A percentile compares a stretch with the other conserved stretches of the same genome.
Evolutionary conservation across 2,113 vertebrate species (phyloP).

Genomic region (Scomber colias): DNA sequence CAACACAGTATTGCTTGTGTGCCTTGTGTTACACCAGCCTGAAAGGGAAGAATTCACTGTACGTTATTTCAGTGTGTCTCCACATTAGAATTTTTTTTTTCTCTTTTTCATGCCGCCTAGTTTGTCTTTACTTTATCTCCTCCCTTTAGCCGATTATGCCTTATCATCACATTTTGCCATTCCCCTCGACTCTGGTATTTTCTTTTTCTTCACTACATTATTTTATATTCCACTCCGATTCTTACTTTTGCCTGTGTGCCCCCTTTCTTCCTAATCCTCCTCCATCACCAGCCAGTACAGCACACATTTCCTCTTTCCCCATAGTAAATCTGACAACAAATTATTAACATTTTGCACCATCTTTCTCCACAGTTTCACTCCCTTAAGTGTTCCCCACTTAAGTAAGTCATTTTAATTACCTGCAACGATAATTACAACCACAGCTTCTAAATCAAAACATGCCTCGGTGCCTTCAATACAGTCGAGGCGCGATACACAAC

Average conservation of each 20-base stretch:
- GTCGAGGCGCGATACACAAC: constrained; percentile 12
- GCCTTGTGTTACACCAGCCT: background rate
- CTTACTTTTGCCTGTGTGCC: background rate
- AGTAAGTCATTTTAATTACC: background rate
- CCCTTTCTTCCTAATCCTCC: background rate
- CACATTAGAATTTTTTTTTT: background rate
- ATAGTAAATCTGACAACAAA: background rate
- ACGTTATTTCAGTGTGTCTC: background rate
- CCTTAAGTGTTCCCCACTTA: background rate
- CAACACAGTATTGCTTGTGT: background rate
- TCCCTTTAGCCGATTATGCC: constrained; percentile 11
- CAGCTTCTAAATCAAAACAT: constrained; percentile 21
- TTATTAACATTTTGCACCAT: background rate
- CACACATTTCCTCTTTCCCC: background rate
- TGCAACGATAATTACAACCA: constrained; percentile 14
- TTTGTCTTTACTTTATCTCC: constrained; percentile 45
- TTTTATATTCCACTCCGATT: constrained; percentile 21
- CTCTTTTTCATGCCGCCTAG: background rate
- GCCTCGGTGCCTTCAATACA: background rate
- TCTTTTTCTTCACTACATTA: constrained; percentile 11
- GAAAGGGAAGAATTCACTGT: background rate
- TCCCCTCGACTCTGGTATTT: constrained; percentile 16
- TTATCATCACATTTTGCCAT: constrained; percentile 34
- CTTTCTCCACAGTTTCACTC: background rate
- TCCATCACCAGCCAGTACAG: background rate